phyloP scores from a whole-genome alignment of 2,113 vertebrate genomes.

The Uria lomvia region DNA sequence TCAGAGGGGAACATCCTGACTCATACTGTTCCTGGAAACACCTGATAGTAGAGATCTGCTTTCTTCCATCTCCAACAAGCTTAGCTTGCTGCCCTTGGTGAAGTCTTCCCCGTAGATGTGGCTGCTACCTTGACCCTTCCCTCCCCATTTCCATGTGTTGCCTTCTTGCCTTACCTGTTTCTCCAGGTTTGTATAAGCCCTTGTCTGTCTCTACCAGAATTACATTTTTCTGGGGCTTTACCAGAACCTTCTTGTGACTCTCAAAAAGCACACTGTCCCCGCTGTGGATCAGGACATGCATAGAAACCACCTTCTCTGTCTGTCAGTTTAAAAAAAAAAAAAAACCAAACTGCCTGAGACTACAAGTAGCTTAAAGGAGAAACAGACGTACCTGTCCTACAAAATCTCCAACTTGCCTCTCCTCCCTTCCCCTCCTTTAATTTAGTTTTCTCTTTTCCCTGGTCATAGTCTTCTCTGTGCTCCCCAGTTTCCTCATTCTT shows the following conservation, averaged over 20 bases:
- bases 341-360: not conserved
- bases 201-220: slow-evolving; percentile 66
- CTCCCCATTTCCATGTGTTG: not conserved
- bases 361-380: not conserved
- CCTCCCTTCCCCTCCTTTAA: not conserved
- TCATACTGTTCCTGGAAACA: not conserved
- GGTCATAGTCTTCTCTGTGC: not conserved
- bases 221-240: not conserved
- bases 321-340: not conserved
- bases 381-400: not conserved
- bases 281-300: not conserved
- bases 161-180: slow-evolving; percentile 1
- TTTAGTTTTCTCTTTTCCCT: not conserved
- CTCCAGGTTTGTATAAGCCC: slow-evolving; percentile 55
- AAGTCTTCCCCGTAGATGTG: not conserved
- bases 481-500: not conserved
- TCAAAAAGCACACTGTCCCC: slow-evolving; percentile 30
- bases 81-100: not conserved
- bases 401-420: not conserved
- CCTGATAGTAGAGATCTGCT: not conserved
- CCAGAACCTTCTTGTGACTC: slow-evolving; percentile 48
- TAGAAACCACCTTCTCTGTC: not conserved
- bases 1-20: not conserved
- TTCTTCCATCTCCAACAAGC: not conserved
- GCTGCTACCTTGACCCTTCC: not conserved